Conservation (phyloP, 35 echinoderm and acorn worm species). For the Stichopus chloronotus region DNA sequence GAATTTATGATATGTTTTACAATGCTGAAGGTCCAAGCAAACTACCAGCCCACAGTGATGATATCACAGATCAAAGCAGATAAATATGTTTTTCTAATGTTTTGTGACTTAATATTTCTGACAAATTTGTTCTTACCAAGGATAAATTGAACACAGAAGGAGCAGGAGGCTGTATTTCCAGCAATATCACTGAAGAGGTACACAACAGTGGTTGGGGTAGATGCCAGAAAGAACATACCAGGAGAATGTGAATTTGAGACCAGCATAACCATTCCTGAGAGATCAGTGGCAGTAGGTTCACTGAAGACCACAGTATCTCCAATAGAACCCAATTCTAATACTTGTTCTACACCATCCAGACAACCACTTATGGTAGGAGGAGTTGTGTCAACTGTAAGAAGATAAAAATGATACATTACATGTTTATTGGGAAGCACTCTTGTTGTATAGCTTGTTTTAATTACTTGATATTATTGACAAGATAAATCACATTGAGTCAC, state of each 20-base stretch:
- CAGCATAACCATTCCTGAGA: not conserved
- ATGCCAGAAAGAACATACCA: not conserved
- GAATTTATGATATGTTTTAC: no score
- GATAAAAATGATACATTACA: not conserved
- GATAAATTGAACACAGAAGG: not conserved
- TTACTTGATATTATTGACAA: not conserved
- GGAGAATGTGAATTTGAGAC: not conserved
- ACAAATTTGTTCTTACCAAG: not conserved
- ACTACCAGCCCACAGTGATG: no score
- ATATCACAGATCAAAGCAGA: no score
- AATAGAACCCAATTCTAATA: conserved; percentile 1
- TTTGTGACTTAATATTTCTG: no score
- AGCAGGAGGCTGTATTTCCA: not conserved
- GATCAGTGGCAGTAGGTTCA: conserved; percentile 34
- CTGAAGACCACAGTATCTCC: not conserved
- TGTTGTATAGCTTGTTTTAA: not conserved
- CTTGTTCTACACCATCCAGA: not conserved
- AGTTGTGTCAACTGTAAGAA: not conserved
- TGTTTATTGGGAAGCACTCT: not conserved
- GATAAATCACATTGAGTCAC: not conserved
- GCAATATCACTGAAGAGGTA: not conserved
- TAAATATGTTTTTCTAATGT: no score
- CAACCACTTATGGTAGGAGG: conserved; percentile 19
- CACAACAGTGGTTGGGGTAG: not conserved
- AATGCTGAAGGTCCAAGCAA: no score